phyloP scores from a whole-genome alignment of 2,888 invertebrate species.

The Lepidochrysops patricia region DNA sequence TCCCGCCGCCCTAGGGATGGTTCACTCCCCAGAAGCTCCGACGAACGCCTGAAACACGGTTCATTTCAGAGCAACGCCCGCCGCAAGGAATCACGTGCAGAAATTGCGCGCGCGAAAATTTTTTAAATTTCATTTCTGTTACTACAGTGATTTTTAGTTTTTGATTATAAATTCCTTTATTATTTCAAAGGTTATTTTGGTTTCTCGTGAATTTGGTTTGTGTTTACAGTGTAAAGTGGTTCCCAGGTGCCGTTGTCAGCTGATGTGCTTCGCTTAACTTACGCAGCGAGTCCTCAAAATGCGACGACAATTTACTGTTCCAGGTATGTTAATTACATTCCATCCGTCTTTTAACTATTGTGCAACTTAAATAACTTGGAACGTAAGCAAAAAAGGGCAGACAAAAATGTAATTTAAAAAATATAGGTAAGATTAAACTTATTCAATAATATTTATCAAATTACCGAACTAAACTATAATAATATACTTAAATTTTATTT shows the following conservation, averaged over 20 bases:
- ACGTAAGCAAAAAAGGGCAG: too few species aligned
- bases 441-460: too few species aligned
- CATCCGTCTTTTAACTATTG: not conserved
- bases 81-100: conserved; percentile 43
- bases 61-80: conserved; percentile 42
- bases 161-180: conserved; percentile 11
- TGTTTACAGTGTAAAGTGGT: conserved; percentile 53
- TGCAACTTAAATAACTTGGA: too few species aligned
- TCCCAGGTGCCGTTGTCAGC: conserved; percentile 46
- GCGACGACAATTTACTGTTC: conserved; percentile 55
- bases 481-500: too few species aligned
- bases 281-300: conserved; percentile 35
- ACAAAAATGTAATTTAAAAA: too few species aligned
- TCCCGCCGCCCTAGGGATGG: conserved; percentile 43
- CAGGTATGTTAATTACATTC: conserved; percentile 41
- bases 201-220: conserved; percentile 26
- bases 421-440: not conserved
- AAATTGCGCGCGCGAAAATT: conserved; percentile 41
- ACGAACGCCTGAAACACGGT: conserved; percentile 60
- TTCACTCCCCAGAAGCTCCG: conserved; percentile 64
- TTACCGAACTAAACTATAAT: too few species aligned
- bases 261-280: conserved; percentile 46
- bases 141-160: conserved; percentile 21
- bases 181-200: conserved; percentile 18
- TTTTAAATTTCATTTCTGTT: not conserved